Evolutionary conservation across 1,140 invertebrate species (phyloP), one percentile per base, ranked within the genome.

Genomic region (Aradophagus sp.): DNA sequence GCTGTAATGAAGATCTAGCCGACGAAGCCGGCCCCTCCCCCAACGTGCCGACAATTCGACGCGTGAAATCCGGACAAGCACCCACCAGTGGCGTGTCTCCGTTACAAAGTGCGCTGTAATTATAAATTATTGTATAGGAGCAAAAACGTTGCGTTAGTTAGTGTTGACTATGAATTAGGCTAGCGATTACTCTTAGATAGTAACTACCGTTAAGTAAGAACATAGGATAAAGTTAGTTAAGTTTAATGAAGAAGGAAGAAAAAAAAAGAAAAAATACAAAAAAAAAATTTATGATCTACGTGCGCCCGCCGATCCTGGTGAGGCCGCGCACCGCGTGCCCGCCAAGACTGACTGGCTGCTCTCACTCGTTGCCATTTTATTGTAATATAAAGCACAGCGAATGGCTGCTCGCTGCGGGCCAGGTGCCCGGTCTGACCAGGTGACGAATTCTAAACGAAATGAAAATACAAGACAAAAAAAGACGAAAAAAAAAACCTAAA

Each of bases 271-370:
- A n/a, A n/a, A n/a, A n/a, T n/a, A n/a, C n/a, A n/a, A n/a, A n/a
- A n/a, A n/a, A n/a, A n/a, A n/a, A n/a, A n/a, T n/a, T n/a, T n/a
- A n/a, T n/a, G n/a, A n/a, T n/a, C n/a, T n/a, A n/a, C n/a, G 8
- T 76, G 76, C 76, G 77, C n/a, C 70, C 73, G 62, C 53, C 39
- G 27, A 19, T 41, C 55, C 55, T 42, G 79, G 80, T 77, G 74
- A 80, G 78, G 79, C 79, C 75, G 78, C 73, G 77, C 79, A 82
- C 75, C 75, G 74, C 47, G 77, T 42, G 76, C 79, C 79, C 78
- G 79, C 77, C 78, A 82, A 82, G 80, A 83, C 81, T 82, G 82
- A 84, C 79, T 83, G 81, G 81, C 77, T 84, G 79, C 77, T 82
- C 77, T 80, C 80, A 82, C 79, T 39, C 3, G 31, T 59, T 78